Conservation (phyloP, 2,113 vertebrate species). For the Spheniscus mendiculus region DNA sequence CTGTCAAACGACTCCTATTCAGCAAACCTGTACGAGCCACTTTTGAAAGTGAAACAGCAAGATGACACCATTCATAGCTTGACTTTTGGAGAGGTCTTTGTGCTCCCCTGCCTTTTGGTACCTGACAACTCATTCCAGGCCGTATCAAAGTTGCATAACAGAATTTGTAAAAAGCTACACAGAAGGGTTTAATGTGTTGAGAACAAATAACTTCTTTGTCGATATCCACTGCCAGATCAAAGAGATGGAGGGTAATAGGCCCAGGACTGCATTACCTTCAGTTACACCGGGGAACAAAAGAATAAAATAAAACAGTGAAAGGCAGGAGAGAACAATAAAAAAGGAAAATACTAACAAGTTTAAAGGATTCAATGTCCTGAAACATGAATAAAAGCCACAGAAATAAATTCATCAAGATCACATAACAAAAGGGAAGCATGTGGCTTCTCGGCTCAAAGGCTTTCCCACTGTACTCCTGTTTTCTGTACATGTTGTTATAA, state of each 20-base stretch:
- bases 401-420: constrained; percentile 41
- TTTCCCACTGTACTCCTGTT: background rate
- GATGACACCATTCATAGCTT: constrained; percentile 55
- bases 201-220: constrained; percentile 69
- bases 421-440: constrained; percentile 4
- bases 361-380: background rate
- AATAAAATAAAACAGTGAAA: constrained; percentile 45
- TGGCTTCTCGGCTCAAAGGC: background rate
- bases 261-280: constrained; percentile 19
- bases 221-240: constrained; percentile 58
- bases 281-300: background rate
- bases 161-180: constrained; percentile 53
- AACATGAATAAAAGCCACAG: constrained; percentile 35
- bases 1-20: constrained; percentile 56
- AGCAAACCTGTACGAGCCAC: constrained; percentile 26
- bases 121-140: constrained; percentile 28
- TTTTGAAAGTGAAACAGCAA: constrained; percentile 67
- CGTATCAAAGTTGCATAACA: constrained; percentile 65
- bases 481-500: background rate
- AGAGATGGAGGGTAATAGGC: constrained; percentile 36
- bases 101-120: constrained; percentile 29
- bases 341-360: constrained; percentile 52
- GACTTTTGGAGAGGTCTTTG: constrained; percentile 54
- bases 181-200: constrained; percentile 58
- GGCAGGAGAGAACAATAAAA: constrained; percentile 14